Evolutionary conservation across 2,888 invertebrate species (phyloP).

Genomic region (Stratiomys singularior): DNA sequence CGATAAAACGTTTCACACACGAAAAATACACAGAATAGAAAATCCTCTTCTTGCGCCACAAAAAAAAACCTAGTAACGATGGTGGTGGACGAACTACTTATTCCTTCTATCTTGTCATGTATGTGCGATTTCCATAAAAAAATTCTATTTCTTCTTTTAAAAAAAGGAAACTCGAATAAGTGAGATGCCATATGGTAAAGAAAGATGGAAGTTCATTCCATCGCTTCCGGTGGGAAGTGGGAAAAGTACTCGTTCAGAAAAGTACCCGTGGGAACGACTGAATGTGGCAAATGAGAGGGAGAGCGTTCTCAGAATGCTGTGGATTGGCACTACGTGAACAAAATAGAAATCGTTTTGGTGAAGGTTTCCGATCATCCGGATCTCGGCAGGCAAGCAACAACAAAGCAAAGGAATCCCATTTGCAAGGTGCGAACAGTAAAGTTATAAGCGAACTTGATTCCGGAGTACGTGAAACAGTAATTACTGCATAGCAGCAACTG

Average conservation of each 20-base stretch:
- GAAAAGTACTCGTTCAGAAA: conserved; percentile 1
- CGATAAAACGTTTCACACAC: conserved; percentile 14
- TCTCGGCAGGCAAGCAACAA: background rate
- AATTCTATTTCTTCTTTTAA: conserved; percentile 13
- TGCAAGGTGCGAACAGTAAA: too few species aligned
- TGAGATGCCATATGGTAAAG: background rate
- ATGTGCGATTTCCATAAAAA: background rate
- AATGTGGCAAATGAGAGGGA: background rate
- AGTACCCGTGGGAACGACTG: conserved; percentile 17
- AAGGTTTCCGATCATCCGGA: background rate
- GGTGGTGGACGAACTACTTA: background rate
- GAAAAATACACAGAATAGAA: background rate
- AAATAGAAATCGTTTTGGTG: conserved; percentile 34
- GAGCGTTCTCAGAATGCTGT: conserved; percentile 21
- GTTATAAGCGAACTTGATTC: too few species aligned
- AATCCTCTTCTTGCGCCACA: too few species aligned
- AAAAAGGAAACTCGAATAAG: background rate
- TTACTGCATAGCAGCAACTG: too few species aligned
- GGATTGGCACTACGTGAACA: conserved; percentile 41
- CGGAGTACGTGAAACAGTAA: too few species aligned
- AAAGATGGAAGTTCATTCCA: too few species aligned
- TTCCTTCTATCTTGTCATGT: background rate
- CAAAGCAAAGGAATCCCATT: too few species aligned
- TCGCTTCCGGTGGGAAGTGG: background rate
- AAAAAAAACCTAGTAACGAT: background rate